Evolutionary conservation across 2,797 vertebrate species (phyloP).

Genomic region (Petrocephalus schoutedeni): DNA sequence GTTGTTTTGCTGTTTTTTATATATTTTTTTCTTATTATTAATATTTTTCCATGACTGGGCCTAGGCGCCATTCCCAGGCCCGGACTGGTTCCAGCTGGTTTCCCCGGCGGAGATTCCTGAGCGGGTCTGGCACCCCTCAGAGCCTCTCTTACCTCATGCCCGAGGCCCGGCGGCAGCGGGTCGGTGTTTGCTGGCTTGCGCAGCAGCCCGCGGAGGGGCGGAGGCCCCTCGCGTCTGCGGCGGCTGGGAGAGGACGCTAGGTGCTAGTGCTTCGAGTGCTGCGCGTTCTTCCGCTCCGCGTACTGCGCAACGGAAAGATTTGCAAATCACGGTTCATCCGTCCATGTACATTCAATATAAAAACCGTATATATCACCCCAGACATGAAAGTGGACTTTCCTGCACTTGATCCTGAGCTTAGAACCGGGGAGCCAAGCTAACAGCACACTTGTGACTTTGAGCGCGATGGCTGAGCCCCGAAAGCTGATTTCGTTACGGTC

Average conservation of each 20-base stretch:
- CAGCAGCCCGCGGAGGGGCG: not conserved
- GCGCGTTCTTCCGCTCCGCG: not conserved
- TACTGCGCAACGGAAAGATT: not conserved
- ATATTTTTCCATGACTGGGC: constrained; percentile 15
- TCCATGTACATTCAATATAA: not conserved
- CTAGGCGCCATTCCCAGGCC: not conserved
- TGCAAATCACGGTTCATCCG: not conserved
- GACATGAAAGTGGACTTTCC: constrained; percentile 37
- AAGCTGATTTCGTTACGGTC: not conserved
- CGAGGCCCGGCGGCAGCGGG: not conserved
- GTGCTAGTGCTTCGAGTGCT: not conserved
- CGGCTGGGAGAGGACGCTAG: not conserved
- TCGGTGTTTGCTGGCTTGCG: not conserved
- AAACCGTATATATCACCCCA: not conserved
- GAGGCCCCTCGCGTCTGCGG: not conserved
- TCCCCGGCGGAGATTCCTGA: constrained; percentile 3
- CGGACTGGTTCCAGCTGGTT: constrained; percentile 4
- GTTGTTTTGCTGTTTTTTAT: not conserved
- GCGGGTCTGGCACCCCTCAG: not conserved
- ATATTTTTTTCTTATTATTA: not conserved
- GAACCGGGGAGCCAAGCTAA: constrained; percentile 35
- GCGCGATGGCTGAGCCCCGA: not conserved
- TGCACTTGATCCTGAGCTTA: constrained; percentile 33
- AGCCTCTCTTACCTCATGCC: not conserved
- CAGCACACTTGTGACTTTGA: constrained; percentile 30